These are phyloP conservation scores for Lonchura striata DNA, from an alignment of 2,113 vertebrate genomes.

Conservation along the genomic window DNA sequence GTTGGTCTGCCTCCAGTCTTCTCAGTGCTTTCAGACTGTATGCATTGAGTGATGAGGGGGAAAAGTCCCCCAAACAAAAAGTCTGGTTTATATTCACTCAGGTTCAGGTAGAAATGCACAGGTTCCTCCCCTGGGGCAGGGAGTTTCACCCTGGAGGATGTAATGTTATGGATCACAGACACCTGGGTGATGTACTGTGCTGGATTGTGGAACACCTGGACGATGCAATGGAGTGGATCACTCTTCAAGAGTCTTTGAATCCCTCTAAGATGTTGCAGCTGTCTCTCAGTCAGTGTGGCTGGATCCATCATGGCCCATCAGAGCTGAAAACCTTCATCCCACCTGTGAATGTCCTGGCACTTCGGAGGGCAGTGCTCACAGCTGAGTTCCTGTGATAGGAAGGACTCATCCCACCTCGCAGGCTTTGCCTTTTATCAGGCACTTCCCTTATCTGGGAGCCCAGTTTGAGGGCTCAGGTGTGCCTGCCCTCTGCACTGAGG, in stretches of 20 bases:
- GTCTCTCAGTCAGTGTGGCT: neutral
- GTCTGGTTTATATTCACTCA: neutral
- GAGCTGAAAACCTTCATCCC: neutral
- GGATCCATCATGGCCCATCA: neutral
- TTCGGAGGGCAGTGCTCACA: accelerated
- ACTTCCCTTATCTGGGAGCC: neutral
- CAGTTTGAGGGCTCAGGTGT: neutral
- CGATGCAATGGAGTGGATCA: neutral
- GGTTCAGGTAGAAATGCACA: neutral
- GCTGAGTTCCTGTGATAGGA: neutral
- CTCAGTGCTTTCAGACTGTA: neutral
- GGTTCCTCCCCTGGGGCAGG: neutral
- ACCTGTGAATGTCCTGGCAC: accelerated
- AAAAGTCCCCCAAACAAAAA: too few relatives aligned
- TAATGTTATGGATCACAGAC: neutral
- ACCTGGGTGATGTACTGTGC: too few relatives aligned
- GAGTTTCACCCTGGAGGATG: neutral
- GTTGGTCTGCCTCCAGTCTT: neutral
- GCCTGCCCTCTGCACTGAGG: too few relatives aligned
- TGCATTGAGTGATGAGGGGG: neutral
- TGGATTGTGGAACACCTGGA: neutral
- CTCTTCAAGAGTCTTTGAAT: neutral
- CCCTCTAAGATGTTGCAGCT: neutral
- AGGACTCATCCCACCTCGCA: neutral
- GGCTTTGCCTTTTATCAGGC: neutral